These are phyloP conservation scores for Mobula birostris DNA, from an alignment of 2,113 vertebrate genomes.

Conservation along the genomic window DNA sequence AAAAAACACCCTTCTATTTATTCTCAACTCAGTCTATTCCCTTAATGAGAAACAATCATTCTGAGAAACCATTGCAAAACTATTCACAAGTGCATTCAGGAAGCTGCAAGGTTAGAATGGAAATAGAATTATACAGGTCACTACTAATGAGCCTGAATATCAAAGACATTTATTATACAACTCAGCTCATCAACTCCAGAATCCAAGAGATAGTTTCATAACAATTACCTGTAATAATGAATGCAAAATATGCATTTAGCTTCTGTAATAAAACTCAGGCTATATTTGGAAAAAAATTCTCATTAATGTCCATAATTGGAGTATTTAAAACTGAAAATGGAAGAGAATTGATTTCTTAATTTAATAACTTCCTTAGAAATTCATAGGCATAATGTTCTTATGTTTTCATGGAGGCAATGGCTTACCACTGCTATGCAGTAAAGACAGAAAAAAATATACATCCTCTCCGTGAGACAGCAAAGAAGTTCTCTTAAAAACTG, in stretches of 20 bases:
- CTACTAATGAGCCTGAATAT: not conserved
- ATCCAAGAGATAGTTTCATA: not conserved
- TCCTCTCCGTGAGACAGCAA: not conserved
- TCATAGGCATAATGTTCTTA: not conserved
- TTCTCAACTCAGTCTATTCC: not conserved
- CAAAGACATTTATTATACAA: not conserved
- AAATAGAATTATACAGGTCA: not conserved
- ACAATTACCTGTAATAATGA: not conserved
- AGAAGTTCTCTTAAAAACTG: not conserved
- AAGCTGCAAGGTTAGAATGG: not conserved
- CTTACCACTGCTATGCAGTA: too few relatives aligned
- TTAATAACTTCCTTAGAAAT: too few relatives aligned
- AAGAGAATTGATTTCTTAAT: not conserved
- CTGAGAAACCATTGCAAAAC: not conserved
- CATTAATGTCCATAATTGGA: not conserved
- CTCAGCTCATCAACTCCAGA: not conserved
- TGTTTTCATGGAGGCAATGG: not conserved
- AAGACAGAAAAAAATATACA: not conserved
- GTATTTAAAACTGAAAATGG: not conserved
- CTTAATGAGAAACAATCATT: not conserved
- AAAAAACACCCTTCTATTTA: not conserved
- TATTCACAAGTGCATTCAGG: not conserved
- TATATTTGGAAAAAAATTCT: not conserved
- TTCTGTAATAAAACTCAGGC: not conserved
- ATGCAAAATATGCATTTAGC: not conserved